A percentile compares a stretch with the other conserved stretches of the same genome.
Conservation (phyloP, 1,140 invertebrate species). For the Heterodera carotae region DNA sequence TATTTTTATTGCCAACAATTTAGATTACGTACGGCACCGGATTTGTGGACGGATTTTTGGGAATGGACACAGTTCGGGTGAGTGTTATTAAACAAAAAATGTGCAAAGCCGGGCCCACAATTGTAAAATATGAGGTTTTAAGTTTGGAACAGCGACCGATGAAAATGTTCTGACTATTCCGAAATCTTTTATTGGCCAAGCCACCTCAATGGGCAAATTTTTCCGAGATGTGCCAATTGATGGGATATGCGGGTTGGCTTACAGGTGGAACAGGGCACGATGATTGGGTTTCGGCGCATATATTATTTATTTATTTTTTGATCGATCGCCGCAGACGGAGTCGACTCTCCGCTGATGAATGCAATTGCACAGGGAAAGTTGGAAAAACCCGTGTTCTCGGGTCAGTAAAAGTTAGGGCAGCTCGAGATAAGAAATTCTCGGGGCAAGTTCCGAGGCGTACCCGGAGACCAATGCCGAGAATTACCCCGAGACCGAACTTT, state of each 20-base stretch:
- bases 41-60: constrained; percentile 25
- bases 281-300: background rate
- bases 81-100: background rate
- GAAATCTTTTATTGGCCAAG: constrained; percentile 21
- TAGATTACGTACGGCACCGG: constrained; percentile 23
- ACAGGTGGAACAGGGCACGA: background rate
- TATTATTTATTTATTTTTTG: background rate
- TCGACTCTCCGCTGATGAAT: constrained; percentile 14
- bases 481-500: too few species aligned
- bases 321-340: constrained; percentile 8
- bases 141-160: constrained; percentile 6
- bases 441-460: too few species aligned
- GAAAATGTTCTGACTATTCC: constrained; percentile 20
- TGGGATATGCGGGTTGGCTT: constrained; percentile 24
- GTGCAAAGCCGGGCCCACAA: too few species aligned
- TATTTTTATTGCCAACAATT: too few species aligned
- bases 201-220: constrained; percentile 14
- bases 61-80: constrained; percentile 18
- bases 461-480: too few species aligned
- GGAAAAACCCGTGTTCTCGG: constrained; percentile 6
- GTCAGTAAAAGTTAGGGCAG: background rate
- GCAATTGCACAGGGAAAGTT: constrained; percentile 8
- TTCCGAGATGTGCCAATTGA: constrained; percentile 13
- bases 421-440: too few species aligned
- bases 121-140: background rate